phyloP scores from a whole-genome alignment of 2,888 invertebrate species.

The Lithophane socia region DNA sequence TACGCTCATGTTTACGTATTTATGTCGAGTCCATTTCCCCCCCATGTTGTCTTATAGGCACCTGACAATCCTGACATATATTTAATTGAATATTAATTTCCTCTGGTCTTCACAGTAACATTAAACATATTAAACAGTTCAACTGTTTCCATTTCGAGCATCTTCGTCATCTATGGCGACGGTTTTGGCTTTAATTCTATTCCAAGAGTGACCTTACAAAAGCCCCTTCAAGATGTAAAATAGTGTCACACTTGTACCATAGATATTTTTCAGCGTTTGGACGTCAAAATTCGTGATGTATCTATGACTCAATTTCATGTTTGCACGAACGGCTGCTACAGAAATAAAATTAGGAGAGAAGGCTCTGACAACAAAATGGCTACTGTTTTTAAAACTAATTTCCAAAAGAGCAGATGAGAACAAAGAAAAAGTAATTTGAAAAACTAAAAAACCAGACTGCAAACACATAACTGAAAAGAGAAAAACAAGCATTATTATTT shows the following conservation, averaged over 20 bases:
- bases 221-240: background rate
- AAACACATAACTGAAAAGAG: no score
- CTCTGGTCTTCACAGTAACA: background rate
- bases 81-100: conserved; percentile 1
- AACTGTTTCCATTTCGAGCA: background rate
- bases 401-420: background rate
- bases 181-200: background rate
- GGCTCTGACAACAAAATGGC: background rate
- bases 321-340: background rate
- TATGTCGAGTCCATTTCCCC: conserved; percentile 12
- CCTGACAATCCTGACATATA: background rate
- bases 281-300: background rate
- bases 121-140: background rate
- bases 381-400: background rate
- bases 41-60: background rate
- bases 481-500: no score
- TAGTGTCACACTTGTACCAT: background rate
- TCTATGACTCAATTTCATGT: background rate
- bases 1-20: background rate
- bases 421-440: no score
- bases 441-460: no score
- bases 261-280: background rate
- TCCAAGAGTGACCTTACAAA: background rate
- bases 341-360: background rate
- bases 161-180: no score